A percentile compares a stretch with the other conserved stretches of the same genome.
Conservation (phyloP, 2,797 vertebrate species). For the Echeneis naucrates region DNA sequence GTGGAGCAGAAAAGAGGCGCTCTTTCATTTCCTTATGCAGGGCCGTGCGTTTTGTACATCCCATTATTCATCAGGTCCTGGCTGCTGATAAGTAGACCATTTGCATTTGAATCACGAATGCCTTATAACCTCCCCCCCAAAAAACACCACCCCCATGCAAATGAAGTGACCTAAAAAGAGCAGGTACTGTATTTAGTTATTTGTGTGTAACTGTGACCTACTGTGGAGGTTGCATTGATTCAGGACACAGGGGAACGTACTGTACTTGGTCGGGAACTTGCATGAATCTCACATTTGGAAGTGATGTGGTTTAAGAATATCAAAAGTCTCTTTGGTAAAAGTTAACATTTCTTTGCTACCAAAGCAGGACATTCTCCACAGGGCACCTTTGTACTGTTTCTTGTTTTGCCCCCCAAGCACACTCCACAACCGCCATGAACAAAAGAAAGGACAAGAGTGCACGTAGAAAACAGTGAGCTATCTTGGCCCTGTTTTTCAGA, state of each 20-base stretch:
- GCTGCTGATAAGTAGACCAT: conserved; percentile 83
- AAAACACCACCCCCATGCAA: conserved; percentile 73
- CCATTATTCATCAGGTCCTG: conserved; percentile 84
- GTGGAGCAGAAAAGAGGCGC: conserved; percentile 86
- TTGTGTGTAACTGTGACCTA: conserved; percentile 61
- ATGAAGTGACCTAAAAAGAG: conserved; percentile 84
- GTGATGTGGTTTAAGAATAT: not conserved
- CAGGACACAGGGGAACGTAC: conserved; percentile 17
- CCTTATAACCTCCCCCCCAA: conserved; percentile 75
- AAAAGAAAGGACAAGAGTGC: conserved; percentile 65
- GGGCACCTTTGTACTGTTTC: conserved; percentile 28
- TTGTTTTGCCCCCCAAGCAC: conserved; percentile 37
- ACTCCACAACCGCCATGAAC: conserved; percentile 70
- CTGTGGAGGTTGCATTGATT: conserved; percentile 50
- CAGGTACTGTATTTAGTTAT: conserved; percentile 69
- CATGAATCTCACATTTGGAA: conserved; percentile 23
- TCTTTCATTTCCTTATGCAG: conserved; percentile 87
- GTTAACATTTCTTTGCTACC: conserved; percentile 4
- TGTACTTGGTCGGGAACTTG: not conserved
- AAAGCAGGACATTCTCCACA: conserved; percentile 15
- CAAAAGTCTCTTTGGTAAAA: conserved; percentile 15
- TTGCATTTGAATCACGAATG: conserved; percentile 87
- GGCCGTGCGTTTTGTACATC: conserved; percentile 78
- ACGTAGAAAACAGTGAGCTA: conserved; percentile 58
- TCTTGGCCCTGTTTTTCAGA: conserved; percentile 53